A percentile compares a stretch with the other conserved stretches of the same genome.
phyloP scores from a whole-genome alignment of 2,797 vertebrate species.

The Sandelia bainsii region DNA sequence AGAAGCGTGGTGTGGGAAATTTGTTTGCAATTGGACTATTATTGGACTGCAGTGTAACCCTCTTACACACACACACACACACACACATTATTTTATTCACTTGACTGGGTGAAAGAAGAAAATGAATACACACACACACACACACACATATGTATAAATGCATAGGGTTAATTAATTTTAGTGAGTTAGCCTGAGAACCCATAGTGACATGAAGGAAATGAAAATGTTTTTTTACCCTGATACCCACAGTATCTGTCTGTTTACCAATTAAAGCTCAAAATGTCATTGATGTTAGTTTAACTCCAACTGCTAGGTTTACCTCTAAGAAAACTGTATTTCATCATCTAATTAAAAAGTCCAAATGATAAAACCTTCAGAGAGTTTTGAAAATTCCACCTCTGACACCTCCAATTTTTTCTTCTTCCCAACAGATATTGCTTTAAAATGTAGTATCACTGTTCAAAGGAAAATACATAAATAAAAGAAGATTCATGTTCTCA shows the following conservation, averaged over 20 bases:
- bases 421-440: too few species aligned
- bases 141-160: background rate
- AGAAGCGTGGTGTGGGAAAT: constrained; percentile 37
- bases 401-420: background rate
- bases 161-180: constrained; percentile 12
- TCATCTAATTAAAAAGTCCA: background rate
- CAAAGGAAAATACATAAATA: background rate
- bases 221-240: background rate
- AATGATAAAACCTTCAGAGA: background rate
- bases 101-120: background rate
- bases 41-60: constrained; percentile 21
- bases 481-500: background rate
- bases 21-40: constrained; percentile 61
- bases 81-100: background rate
- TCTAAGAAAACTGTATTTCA: background rate
- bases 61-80: background rate
- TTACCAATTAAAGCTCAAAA: background rate
- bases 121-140: background rate
- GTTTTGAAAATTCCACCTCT: background rate
- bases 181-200: constrained; percentile 8
- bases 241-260: background rate
- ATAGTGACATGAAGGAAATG: background rate
- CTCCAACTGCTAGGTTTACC: background rate
- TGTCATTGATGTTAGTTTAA: background rate
- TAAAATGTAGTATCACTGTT: too few species aligned